Evolutionary conservation across 2,797 vertebrate genomes (phyloP).

Genomic region (Urophycis tenuis): DNA sequence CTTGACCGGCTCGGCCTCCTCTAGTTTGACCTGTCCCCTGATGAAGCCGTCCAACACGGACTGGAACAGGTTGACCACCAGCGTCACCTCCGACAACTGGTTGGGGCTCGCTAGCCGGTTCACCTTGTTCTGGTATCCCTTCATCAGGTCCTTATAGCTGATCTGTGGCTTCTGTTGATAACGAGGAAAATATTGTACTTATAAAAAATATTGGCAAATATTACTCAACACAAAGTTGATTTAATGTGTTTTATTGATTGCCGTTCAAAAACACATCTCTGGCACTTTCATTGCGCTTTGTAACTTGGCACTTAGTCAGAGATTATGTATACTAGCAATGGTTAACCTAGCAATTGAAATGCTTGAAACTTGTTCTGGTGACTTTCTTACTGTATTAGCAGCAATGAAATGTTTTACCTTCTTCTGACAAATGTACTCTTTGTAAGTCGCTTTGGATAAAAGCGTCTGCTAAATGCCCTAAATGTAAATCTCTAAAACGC

Average conservation of each 20-base stretch:
- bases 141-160: conserved; percentile 87
- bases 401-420: too few species aligned
- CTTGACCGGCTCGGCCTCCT: conserved; percentile 67
- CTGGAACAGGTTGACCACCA: conserved; percentile 94
- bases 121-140: conserved; percentile 83
- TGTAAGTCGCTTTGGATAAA: too few species aligned
- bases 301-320: too few species aligned
- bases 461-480: too few species aligned
- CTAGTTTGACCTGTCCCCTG: conserved; percentile 74
- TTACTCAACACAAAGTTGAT: neutral
- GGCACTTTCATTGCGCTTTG: too few species aligned
- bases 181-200: conserved; percentile 6
- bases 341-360: too few species aligned
- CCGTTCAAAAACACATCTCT: too few species aligned
- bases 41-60: conserved; percentile 92
- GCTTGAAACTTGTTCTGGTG: too few species aligned
- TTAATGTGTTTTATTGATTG: neutral
- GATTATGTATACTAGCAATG: too few species aligned
- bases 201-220: too few species aligned
- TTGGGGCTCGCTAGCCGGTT: conserved; percentile 70
- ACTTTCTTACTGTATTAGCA: too few species aligned
- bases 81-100: conserved; percentile 75
- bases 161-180: conserved; percentile 68
- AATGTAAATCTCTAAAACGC: neutral
- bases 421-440: too few species aligned